Evolutionary conservation across 2,113 vertebrate genomes (phyloP).

Genomic region (Oreochromis spilurus): DNA sequence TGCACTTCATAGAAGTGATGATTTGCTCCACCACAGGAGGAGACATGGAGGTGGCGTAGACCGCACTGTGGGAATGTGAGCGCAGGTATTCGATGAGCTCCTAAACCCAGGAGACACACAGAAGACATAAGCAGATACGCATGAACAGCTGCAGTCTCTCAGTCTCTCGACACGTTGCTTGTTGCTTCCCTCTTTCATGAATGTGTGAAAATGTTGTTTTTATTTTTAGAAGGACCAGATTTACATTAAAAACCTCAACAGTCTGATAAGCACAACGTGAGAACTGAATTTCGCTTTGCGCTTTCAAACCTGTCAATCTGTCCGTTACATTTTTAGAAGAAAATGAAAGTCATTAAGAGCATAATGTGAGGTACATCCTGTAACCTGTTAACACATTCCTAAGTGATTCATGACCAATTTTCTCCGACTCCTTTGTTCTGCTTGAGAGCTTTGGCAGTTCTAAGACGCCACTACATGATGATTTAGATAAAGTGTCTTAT

Average conservation of each 20-base stretch:
- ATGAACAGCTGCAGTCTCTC: neutral
- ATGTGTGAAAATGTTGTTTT: neutral
- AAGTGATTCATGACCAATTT: neutral
- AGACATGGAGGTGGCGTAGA: conserved; percentile 88
- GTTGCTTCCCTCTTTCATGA: neutral
- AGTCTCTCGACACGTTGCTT: neutral
- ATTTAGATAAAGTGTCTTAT: neutral
- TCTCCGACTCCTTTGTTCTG: neutral
- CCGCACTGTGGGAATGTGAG: conserved; percentile 87
- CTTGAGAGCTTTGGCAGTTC: neutral
- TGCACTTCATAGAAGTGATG: conserved; percentile 90
- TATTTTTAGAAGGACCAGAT: neutral
- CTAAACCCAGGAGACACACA: conserved; percentile 52
- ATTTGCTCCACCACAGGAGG: conserved; percentile 90
- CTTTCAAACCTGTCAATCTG: neutral
- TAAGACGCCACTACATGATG: neutral
- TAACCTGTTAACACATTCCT: neutral
- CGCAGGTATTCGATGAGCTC: conserved; percentile 89
- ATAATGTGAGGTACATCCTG: neutral
- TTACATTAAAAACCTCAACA: neutral
- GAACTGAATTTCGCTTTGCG: neutral
- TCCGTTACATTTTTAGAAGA: neutral
- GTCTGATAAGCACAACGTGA: neutral
- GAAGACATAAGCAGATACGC: neutral
- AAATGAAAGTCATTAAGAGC: neutral